Base-by-base conservation (phyloP, 2,113 vertebrate genomes). In the Corythoichthys haematopterus region DNA sequence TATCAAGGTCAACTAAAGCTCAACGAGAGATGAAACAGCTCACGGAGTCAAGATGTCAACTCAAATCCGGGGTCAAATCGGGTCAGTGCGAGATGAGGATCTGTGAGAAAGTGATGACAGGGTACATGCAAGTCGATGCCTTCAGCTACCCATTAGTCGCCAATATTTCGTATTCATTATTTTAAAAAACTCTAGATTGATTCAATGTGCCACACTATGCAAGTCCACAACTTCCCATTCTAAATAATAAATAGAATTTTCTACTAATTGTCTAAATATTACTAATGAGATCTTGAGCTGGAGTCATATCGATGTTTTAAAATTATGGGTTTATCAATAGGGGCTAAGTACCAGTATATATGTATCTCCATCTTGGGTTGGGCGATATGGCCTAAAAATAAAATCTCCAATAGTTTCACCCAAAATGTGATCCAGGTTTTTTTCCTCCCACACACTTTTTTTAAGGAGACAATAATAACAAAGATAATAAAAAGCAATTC, bases 1-100 rank as follows among this genome's bases (percentile, higher is more conserved):
- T 80, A 81, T 68, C 47, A 75, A 85, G 84, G 81, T 84, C 86
- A 72, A 79, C 80, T 60, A 71, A 85, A 81, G 76, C 77, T 80
- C 72, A 82, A 72, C 71, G 66, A 37, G 62, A 82, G 74, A 81
- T 76, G 69, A 82, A 80, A 75, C 40, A 6, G 71, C 50, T 78
- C 77, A 69, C 47, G 70, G 74, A 66, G 50, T 35, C 66, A 67
- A 59, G 46, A 72, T 68, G 66, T 74, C 68, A 57, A 69, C 65
- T 57, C 62, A 66, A 66, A 75, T 61, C 65, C 59, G 11, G 57
- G 69, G 77, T 80, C 74, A 64, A 70, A 61, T 73, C 65, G 47
- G 66, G 58, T 75, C 69, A 55, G 15, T 55, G 59, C 20, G 20
- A 38, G 50, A 64, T 16, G 38, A 47, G 64, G 7, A 9, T 14